Base-by-base conservation (phyloP, 2,888 invertebrate genomes). In the Gnatocerus cornutus region DNA sequence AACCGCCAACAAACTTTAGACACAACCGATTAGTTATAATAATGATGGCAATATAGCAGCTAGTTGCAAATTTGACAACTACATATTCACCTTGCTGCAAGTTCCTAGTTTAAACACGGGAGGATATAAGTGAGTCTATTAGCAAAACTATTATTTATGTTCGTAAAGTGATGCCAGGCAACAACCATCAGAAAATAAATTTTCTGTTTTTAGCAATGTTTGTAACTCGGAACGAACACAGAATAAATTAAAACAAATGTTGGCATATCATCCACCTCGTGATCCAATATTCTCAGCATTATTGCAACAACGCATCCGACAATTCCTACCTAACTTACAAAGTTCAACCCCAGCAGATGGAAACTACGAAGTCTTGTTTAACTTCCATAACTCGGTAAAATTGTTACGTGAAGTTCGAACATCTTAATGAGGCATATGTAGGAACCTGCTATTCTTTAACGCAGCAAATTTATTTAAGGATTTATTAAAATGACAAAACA, bases 261-360 rank as follows among this genome's bases (percentile, higher is more conserved):
- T 6, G n/a, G 7, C 33, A 33, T 33, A 1, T 33, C 9, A 27
- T 29, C 10, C 10, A 10, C 10, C n/a, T 27, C 27, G 41, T 43
- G 41, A 56, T 46, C 46, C 59, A 59, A 59, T 59, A 58, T 58
- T 45, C 59, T 21, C 33, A 30, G 16, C 12, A 16, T 33, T 53
- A 53, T 53, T 46, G 59, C 59, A 59, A 41, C 29, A 46, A 33
- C 21, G 56, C 56, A 41, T 37, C 41, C 12, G 37, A 41, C 59
- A 45, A 45, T 29, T 59, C 45, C 30, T 14, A 30, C 8, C 12
- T 3, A 30, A 59, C 45, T 46, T 43, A 10, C 10, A 29, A 59
- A 59, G 16, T 46, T 45, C 13, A 48, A 13, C 13, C 53, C 5
- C 53, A 7, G 37, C 37, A 53, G 30, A 53, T 53, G 53, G 7